A percentile compares a stretch with the other conserved stretches of the same genome.
Evolutionary conservation across 2,797 vertebrate genomes (phyloP).

Genomic region (Neosilurus hyrtlii): DNA sequence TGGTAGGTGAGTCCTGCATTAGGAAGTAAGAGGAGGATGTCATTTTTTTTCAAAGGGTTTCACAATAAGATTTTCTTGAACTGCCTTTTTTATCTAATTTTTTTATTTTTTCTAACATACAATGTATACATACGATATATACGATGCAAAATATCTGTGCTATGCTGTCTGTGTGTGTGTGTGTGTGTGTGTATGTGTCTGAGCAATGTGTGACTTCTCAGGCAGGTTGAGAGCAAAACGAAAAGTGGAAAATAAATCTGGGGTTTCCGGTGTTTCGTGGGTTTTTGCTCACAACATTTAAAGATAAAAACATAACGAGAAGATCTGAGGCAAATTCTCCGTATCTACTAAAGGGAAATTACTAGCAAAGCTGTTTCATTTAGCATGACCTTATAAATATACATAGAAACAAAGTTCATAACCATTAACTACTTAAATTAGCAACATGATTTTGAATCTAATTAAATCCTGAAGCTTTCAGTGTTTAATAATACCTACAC

Average conservation of each 20-base stretch:
- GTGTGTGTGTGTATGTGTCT: not conserved
- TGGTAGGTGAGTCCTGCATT: not conserved
- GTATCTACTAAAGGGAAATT: not conserved
- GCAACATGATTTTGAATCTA: no score
- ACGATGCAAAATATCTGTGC: not conserved
- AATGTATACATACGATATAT: no score
- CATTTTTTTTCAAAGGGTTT: not conserved
- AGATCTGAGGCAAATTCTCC: not conserved
- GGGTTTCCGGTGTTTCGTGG: not conserved
- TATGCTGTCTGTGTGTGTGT: not conserved
- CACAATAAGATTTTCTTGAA: not conserved
- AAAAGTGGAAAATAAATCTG: not conserved
- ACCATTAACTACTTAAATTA: not conserved
- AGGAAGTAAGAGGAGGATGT: not conserved
- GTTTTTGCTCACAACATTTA: not conserved
- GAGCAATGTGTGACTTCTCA: not conserved
- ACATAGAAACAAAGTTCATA: not conserved
- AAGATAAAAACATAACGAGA: not conserved
- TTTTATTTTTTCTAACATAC: not conserved
- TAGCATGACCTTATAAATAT: not conserved
- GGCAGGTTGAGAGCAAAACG: not conserved
- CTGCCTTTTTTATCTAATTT: not conserved
- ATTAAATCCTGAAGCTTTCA: not conserved
- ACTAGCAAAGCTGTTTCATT: not conserved
- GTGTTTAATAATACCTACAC: not conserved